phyloP scores from a whole-genome alignment of 37 sponge, comb jelly and placozoan species.

The Axinella damicornis region DNA sequence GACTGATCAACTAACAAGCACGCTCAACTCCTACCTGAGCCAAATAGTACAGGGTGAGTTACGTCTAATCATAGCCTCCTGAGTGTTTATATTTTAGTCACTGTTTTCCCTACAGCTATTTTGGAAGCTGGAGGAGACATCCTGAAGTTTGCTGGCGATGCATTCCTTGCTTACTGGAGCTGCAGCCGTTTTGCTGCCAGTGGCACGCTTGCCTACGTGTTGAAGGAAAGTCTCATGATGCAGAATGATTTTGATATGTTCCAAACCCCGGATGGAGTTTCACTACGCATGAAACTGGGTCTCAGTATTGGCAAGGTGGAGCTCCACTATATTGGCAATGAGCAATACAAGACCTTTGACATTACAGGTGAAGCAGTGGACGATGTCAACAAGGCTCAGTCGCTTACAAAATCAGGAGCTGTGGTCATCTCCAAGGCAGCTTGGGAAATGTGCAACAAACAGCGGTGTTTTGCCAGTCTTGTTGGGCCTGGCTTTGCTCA shows the following conservation, averaged over 20 bases:
- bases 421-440: slow-evolving; percentile 83
- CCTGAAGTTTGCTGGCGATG: slow-evolving; percentile 97
- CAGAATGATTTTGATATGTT: slow-evolving; percentile 85
- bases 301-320: slow-evolving; percentile 76
- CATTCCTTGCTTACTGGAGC: slow-evolving; percentile 88
- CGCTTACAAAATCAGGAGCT: slow-evolving; percentile 65
- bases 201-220: slow-evolving; percentile 52
- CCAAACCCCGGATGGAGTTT: slow-evolving; percentile 59
- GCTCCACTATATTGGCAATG: slow-evolving; percentile 74
- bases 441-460: slow-evolving; percentile 79
- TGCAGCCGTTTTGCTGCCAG: slow-evolving; percentile 65
- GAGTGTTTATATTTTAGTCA: neutral
- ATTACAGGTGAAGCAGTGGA: slow-evolving; percentile 86
- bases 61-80: neutral
- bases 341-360: slow-evolving; percentile 70
- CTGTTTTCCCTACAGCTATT: slow-evolving; percentile 44
- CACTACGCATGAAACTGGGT: slow-evolving; percentile 80
- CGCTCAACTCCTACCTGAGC: slow-evolving; percentile 88
- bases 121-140: slow-evolving; percentile 87
- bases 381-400: slow-evolving; percentile 88
- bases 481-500: slow-evolving; percentile 40
- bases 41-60: slow-evolving; percentile 79
- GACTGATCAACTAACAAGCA: slow-evolving; percentile 85
- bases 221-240: slow-evolving; percentile 70
- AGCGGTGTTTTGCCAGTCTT: slow-evolving; percentile 23